phyloP scores from a whole-genome alignment of 1,140 invertebrate genomes.

The Spodoptera frugiperda region DNA sequence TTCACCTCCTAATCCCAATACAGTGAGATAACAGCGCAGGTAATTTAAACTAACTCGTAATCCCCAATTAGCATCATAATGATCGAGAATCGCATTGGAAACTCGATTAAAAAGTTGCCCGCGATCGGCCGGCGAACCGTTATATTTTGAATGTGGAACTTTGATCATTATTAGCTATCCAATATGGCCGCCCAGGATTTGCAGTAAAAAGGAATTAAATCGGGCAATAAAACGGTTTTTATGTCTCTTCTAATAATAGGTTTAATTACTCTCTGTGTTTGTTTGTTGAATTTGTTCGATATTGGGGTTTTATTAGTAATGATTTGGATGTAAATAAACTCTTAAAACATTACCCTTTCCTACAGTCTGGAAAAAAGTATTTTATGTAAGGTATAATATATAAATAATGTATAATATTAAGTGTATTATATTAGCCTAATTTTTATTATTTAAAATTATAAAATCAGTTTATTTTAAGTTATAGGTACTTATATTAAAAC shows the following conservation, averaged over 20 bases:
- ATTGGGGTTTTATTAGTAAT: background rate
- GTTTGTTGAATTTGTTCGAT: background rate
- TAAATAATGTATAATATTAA: too few relatives aligned
- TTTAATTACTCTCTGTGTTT: background rate
- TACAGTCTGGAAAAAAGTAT: too few relatives aligned
- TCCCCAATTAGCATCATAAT: slow-evolving; percentile 7
- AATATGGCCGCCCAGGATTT: slow-evolving; percentile 10
- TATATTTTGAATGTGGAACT: slow-evolving; percentile 29
- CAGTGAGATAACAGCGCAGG: too few relatives aligned
- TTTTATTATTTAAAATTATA: too few relatives aligned
- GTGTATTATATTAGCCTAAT: too few relatives aligned
- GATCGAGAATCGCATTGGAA: background rate
- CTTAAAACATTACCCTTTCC: too few relatives aligned
- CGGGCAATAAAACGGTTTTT: background rate
- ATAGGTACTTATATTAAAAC: too few relatives aligned
- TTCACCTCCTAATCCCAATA: too few relatives aligned
- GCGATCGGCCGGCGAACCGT: slow-evolving; percentile 3
- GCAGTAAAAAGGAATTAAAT: slow-evolving; percentile 26
- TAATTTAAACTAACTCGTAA: background rate
- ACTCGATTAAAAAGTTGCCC: slow-evolving; percentile 32
- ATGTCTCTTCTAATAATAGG: background rate
- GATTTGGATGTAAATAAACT: too few relatives aligned
- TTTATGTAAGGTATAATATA: too few relatives aligned
- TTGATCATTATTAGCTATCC: slow-evolving; percentile 10
- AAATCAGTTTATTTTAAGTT: too few relatives aligned